Base-by-base conservation (phyloP, 1,140 invertebrate genomes). In the Drosophila pallidifrons region DNA sequence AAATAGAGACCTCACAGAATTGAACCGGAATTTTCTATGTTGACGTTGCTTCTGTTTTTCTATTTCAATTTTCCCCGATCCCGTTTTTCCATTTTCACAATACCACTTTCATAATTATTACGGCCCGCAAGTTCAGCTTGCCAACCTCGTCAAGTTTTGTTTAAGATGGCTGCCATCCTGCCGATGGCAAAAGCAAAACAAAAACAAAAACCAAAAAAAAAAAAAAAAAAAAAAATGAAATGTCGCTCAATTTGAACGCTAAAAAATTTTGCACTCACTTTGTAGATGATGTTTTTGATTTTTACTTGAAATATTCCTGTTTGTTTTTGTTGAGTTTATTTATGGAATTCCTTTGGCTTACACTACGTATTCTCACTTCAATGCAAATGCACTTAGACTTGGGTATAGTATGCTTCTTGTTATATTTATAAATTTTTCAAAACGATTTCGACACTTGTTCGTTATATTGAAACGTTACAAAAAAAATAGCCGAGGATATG, bases 21-120 rank as follows among this genome's bases (percentile, higher is more conserved):
- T 65, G 55, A 82, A 82, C 75, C 75, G 79, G 64, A 79, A 81
- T 78, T 78, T 45, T 52, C 41, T 67, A 41, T 58, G 46, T 51
- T 52, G 59, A 51, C 46, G 30, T 28, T 65, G 20, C 55, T 51
- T 61, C 28, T 8, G 11, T 41, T 45, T 78, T 75, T 38, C 35
- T n/a, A 32, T 65, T 51, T 35, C 38, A 49, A 28, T 28, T 52
- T 52, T 13, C 15, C 30, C n/a, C 28, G 8, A 32, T 15, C n/a
- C 5, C n/a, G 51, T 35, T 54, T 16, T 15, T 25, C 20, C 1
- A 32, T 35, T 54, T 15, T 35, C 11, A 8, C 35, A 7, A 35
- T 15, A 7, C 20, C 15, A 25, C 46, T 49, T 49, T 49, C 16
- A 11, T 49, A 25, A 32, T 25, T 49, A 25, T 7, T 38, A 38